A percentile compares a stretch with the other conserved stretches of the same genome.
These are phyloP conservation scores for Volucella inanis DNA, from an alignment of 2,888 invertebrate genomes.

Conservation along the genomic window DNA sequence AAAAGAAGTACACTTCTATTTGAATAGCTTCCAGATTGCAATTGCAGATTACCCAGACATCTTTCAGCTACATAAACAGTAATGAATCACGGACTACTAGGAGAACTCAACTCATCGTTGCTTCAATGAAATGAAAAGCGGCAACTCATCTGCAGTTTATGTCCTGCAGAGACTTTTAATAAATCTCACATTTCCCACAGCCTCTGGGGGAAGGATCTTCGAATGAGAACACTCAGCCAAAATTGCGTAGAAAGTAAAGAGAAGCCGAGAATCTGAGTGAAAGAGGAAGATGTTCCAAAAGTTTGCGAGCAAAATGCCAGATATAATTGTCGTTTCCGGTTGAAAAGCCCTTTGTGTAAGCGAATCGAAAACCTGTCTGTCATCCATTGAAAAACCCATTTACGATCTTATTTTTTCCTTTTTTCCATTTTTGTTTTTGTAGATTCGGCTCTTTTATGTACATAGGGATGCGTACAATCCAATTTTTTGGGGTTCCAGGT, in stretches of 20 bases:
- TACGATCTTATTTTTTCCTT: slow-evolving; percentile 9
- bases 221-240: neutral
- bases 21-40: slow-evolving; percentile 73
- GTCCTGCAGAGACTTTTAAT: slow-evolving; percentile 65
- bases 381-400: slow-evolving; percentile 59
- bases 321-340: slow-evolving; percentile 71
- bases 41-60: slow-evolving; percentile 66
- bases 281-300: slow-evolving; percentile 35
- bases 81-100: slow-evolving; percentile 58
- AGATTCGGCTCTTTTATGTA: neutral
- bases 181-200: slow-evolving; percentile 59
- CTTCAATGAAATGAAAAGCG: slow-evolving; percentile 63
- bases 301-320: slow-evolving; percentile 61
- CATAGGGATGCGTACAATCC: neutral
- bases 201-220: slow-evolving; percentile 12
- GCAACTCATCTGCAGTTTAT: slow-evolving; percentile 69
- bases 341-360: slow-evolving; percentile 63
- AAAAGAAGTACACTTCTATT: slow-evolving; percentile 41
- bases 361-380: slow-evolving; percentile 68
- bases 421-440: neutral
- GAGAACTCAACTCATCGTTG: neutral
- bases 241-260: neutral
- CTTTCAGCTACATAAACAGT: slow-evolving; percentile 69
- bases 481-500: neutral
- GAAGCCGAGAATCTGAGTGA: neutral